Conservation (phyloP, 2,113 vertebrate genomes). For the Dascyllus trimaculatus region DNA sequence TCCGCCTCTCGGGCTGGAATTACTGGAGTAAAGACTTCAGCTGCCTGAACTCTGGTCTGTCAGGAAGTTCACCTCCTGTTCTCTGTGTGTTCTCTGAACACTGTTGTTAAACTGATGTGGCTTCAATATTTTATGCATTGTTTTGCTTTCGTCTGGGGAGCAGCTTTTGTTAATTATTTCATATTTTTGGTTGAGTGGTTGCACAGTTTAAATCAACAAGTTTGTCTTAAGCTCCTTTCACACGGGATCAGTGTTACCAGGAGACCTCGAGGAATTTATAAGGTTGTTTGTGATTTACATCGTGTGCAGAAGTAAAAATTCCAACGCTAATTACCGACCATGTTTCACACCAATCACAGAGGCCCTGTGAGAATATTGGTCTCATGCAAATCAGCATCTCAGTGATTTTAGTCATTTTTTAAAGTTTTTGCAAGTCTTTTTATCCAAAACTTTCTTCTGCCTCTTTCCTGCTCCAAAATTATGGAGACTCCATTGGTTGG, state of each 20-base stretch:
- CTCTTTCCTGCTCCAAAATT: too few species aligned
- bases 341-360: too few species aligned
- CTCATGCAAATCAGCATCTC: too few species aligned
- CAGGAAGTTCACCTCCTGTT: constrained; percentile 17
- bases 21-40: constrained; percentile 48
- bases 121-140: neutral
- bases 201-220: neutral
- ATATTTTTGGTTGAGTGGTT: neutral
- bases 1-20: constrained; percentile 51
- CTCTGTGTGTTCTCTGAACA: neutral
- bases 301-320: too few species aligned
- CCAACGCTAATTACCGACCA: too few species aligned
- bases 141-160: neutral
- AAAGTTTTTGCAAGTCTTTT: too few species aligned
- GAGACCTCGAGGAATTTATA: too few species aligned
- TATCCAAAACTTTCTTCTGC: too few species aligned
- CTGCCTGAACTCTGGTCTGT: constrained; percentile 32
- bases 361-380: too few species aligned
- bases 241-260: neutral
- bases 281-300: too few species aligned
- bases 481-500: too few species aligned
- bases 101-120: neutral
- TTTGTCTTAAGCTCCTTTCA: neutral
- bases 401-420: too few species aligned
- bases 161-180: neutral